Conservation (phyloP, 2,888 invertebrate genomes). For the Andrena chrysosceles region DNA sequence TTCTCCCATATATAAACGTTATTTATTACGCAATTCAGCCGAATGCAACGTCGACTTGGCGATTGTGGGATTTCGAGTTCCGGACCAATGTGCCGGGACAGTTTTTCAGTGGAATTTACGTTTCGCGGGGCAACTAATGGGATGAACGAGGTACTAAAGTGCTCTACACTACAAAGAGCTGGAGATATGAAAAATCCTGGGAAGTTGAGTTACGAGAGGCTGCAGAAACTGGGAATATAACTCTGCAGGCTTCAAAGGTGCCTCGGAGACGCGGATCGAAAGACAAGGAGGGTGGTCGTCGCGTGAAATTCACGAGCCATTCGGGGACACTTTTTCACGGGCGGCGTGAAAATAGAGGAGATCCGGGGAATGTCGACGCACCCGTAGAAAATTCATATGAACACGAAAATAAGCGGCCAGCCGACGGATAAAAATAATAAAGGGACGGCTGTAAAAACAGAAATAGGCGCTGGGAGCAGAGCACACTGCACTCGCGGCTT, state of each 20-base stretch:
- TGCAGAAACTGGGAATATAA: not conserved
- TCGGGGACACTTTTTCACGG: conserved; percentile 36
- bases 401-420: conserved; percentile 73
- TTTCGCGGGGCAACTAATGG: not conserved
- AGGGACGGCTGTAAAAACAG: conserved; percentile 75
- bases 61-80: not conserved
- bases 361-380: conserved; percentile 66
- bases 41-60: not conserved
- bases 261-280: not conserved
- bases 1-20: not conserved
- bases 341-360: conserved; percentile 62
- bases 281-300: conserved; percentile 5
- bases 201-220: not conserved
- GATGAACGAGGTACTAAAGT: not conserved
- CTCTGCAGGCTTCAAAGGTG: conserved; percentile 7
- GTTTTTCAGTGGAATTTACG: not conserved
- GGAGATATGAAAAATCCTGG: not conserved
- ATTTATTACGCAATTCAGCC: not conserved
- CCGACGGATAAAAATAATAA: conserved; percentile 77
- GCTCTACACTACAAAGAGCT: not conserved
- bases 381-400: conserved; percentile 75
- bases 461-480: conserved; percentile 64
- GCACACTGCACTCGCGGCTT: conserved; percentile 4
- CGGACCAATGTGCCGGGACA: not conserved
- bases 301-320: conserved; percentile 37